Evolutionary conservation across 2,797 vertebrate genomes (phyloP).

Genomic region (Yasuhikotakia modesta): DNA sequence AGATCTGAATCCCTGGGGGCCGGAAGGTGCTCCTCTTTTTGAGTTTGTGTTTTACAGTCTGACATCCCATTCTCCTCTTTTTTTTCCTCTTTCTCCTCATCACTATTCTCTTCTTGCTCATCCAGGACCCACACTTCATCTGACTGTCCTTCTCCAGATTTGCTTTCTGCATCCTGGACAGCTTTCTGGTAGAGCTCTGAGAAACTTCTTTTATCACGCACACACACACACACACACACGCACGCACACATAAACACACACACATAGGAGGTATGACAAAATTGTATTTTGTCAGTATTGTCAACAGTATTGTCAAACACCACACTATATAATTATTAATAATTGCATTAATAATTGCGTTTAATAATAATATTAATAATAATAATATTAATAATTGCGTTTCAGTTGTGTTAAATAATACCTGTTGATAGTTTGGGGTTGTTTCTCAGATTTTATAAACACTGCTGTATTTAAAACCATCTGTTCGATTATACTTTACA

Average conservation of each 20-base stretch:
- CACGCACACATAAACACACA: slow-evolving; percentile 33
- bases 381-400: no score
- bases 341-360: no score
- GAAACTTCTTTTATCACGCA: slow-evolving; percentile 79
- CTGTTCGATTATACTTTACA: no score
- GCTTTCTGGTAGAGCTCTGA: slow-evolving; percentile 90
- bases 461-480: no score
- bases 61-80: slow-evolving; percentile 56
- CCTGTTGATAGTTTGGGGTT: no score
- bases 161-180: slow-evolving; percentile 83
- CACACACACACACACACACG: slow-evolving; percentile 32
- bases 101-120: slow-evolving; percentile 69
- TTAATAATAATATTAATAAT: no score
- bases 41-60: slow-evolving; percentile 55
- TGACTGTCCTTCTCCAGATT: slow-evolving; percentile 74
- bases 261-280: not conserved
- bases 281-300: no score
- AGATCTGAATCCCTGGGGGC: slow-evolving; percentile 53
- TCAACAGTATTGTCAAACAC: not conserved
- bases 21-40: slow-evolving; percentile 48
- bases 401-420: no score
- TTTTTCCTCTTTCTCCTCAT: slow-evolving; percentile 53
- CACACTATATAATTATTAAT: no score
- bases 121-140: slow-evolving; percentile 81
- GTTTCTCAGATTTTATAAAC: no score